A percentile compares a stretch with the other conserved stretches of the same genome.
These are phyloP conservation scores for Spinus olivaceus DNA, from an alignment of 2,797 vertebrate species.

Conservation along the genomic window DNA sequence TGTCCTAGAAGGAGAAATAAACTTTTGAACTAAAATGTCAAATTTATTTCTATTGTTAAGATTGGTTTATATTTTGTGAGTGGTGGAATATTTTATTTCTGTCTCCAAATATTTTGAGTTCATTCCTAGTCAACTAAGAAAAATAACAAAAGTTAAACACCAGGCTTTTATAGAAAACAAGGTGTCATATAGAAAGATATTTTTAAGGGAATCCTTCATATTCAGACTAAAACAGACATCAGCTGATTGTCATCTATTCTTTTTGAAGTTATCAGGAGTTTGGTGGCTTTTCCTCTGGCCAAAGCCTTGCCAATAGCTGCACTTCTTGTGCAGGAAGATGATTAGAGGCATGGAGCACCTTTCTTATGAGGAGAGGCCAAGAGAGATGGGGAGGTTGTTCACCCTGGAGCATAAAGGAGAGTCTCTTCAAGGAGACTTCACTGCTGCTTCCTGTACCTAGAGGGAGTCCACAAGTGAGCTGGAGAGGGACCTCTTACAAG, in stretches of 20 bases:
- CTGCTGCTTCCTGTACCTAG: not conserved
- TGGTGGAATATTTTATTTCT: not conserved
- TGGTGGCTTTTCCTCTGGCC: not conserved
- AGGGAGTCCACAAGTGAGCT: not conserved
- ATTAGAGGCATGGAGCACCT: not conserved
- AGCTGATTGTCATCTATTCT: not conserved
- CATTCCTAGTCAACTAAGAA: not conserved
- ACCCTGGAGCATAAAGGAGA: not conserved
- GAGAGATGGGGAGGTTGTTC: rapidly evolving
- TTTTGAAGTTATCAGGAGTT: not conserved
- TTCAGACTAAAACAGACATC: not conserved
- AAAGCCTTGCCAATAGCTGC: not conserved
- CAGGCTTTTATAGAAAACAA: not conserved
- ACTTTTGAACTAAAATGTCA: not conserved
- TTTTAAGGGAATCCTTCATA: not conserved
- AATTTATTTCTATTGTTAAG: not conserved
- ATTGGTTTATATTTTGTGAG: not conserved
- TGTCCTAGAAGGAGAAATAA: not conserved
- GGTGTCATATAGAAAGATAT: not conserved
- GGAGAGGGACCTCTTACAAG: not conserved
- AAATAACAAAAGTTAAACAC: not conserved
- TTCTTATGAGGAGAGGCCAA: not conserved
- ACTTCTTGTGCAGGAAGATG: not conserved
- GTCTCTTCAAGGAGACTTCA: not conserved
- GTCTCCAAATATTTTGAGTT: not conserved